Evolutionary conservation across 2,113 vertebrate species (phyloP).

Genomic region (Origma solitaria): DNA sequence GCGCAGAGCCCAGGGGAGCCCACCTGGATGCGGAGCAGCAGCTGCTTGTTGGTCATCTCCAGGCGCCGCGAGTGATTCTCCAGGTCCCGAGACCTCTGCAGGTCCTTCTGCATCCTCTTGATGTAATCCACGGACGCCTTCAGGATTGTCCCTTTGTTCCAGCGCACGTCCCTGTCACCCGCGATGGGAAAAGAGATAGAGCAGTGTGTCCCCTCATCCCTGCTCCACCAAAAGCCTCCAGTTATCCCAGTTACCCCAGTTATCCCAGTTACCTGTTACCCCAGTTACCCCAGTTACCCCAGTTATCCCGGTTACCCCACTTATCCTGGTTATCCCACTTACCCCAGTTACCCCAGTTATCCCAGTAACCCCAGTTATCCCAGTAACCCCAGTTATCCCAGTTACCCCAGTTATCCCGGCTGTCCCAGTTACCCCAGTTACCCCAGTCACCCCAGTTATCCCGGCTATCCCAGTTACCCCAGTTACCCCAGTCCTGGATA

Average conservation of each 20-base stretch:
- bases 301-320: no score
- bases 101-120: slow-evolving; percentile 96
- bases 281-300: accelerated
- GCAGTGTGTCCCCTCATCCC: accelerated
- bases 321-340: no score
- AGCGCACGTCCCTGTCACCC: slow-evolving; percentile 87
- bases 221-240: neutral
- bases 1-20: neutral
- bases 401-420: no score
- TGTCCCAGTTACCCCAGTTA: accelerated
- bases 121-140: slow-evolving; percentile 97
- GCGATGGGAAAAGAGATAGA: neutral
- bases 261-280: no score
- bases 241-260: neutral
- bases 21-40: slow-evolving; percentile 94
- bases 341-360: neutral
- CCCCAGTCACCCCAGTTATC: neutral
- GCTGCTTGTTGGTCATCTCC: slow-evolving; percentile 93
- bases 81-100: slow-evolving; percentile 88
- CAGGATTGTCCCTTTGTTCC: slow-evolving; percentile 98
- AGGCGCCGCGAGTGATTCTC: slow-evolving; percentile 93
- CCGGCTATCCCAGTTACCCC: accelerated
- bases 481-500: neutral
- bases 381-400: neutral
- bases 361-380: neutral